Evolutionary conservation across 1,140 invertebrate species (phyloP), one percentile per base, ranked within the genome.

Genomic region (Cyrtorhinus lividipennis): DNA sequence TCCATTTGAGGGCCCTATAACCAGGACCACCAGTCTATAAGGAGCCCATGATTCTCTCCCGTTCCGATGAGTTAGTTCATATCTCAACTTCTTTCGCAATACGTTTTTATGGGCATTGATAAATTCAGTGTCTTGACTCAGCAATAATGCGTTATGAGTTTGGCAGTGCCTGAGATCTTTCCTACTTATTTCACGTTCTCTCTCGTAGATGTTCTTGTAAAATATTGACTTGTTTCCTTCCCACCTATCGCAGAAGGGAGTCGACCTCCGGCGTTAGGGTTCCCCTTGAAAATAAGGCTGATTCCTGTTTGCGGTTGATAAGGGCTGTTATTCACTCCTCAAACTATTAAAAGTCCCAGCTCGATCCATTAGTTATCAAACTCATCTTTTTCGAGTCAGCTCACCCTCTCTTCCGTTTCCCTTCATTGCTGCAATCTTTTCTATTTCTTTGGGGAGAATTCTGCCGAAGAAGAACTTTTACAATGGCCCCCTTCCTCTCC

Each of bases 311-410:
- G 48, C 48, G 48, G 48, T 53, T 53, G 48, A 53, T 53, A 53
- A 53, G 48, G 48, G 48, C 20, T 53, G 48, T 53, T 53, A 53
- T 53, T 53, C 48, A 53, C 48, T 53, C 20, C 20, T 53, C 10
- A 53, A n/a, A 53, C 48, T 53, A 53, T 53, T 53, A 53, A 53
- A 53, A 53, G 12, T 53, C 48, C 20, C 48, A 22, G 20, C 48
- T 53, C 48, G 48, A 53, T 53, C 48, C 48, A 53, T 53, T 53
- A 53, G 48, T 53, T 53, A 53, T 53, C 48, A 53, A 53, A 53
- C 48, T 53, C 48, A 53, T 53, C 48, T 13, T 53, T 53, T 38
- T 38, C 30, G 30, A 38, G 5, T 5, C 15, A 38, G 5, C 15
- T 53, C 48, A 10, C 10, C 18, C 48, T 20, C 48, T 53, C 20